Conservation (phyloP, 2,888 invertebrate species). For the Dynastes tityus region DNA sequence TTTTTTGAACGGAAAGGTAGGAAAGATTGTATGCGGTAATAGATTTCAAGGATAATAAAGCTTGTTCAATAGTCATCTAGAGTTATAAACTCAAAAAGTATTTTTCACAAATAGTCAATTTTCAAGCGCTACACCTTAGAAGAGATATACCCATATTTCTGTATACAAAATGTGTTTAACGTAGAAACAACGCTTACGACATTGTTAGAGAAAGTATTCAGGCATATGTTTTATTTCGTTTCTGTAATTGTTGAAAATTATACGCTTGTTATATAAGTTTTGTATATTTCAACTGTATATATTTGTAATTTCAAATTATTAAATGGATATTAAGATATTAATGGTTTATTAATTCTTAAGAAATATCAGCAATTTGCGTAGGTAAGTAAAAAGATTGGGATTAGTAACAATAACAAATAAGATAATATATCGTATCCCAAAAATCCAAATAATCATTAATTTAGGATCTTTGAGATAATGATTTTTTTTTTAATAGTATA, state of each 20-base stretch:
- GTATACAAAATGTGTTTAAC: not conserved
- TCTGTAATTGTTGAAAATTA: not conserved
- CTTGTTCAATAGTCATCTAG: too few relatives aligned
- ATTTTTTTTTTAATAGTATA: too few relatives aligned
- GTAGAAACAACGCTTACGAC: too few relatives aligned
- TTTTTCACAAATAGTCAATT: slow-evolving; percentile 2
- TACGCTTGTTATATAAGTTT: slow-evolving; percentile 9
- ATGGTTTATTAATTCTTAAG: not conserved
- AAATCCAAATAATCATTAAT: too few relatives aligned
- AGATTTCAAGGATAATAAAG: too few relatives aligned
- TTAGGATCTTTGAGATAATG: too few relatives aligned
- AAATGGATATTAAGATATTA: not conserved
- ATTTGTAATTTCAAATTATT: slow-evolving; percentile 21
- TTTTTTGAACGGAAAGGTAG: too few relatives aligned
- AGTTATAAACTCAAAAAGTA: not conserved
- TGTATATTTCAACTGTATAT: slow-evolving; percentile 26
- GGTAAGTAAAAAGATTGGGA: not conserved
- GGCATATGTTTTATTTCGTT: too few relatives aligned
- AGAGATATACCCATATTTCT: not conserved
- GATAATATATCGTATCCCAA: too few relatives aligned
- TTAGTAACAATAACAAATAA: not conserved
- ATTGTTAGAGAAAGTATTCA: slow-evolving; percentile 4
- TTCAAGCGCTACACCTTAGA: not conserved
- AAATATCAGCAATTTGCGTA: not conserved
- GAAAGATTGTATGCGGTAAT: too few relatives aligned